phyloP scores from a whole-genome alignment of 2,113 vertebrate genomes.

The Suricata suricatta region DNA sequence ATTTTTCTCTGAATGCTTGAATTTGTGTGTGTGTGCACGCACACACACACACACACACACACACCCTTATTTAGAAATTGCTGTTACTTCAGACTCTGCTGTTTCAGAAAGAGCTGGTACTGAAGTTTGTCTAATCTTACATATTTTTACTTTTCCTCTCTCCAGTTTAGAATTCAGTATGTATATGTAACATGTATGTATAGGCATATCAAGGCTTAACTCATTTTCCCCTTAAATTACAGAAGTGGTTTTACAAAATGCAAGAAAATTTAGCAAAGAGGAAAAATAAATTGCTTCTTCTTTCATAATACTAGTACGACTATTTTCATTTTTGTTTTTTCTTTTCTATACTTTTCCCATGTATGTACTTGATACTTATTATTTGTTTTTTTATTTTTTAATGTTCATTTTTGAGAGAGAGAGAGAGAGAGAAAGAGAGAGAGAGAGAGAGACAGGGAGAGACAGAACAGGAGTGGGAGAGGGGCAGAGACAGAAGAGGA shows the following conservation, averaged over 20 bases:
- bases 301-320: background rate
- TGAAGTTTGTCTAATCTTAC: background rate
- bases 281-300: background rate
- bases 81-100: slow-evolving; percentile 7
- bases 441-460: too few species aligned
- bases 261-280: background rate
- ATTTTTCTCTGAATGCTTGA: background rate
- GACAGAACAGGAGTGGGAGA: too few species aligned
- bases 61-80: too few species aligned
- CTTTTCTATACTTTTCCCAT: background rate
- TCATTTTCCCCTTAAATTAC: background rate
- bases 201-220: background rate
- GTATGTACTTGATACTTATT: background rate
- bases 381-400: too few species aligned
- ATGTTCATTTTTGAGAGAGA: too few species aligned
- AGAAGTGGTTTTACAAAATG: background rate
- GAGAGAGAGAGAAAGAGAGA: too few species aligned
- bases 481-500: too few species aligned
- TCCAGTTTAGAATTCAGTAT: background rate
- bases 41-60: background rate
- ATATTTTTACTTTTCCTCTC: background rate
- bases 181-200: background rate
- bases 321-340: background rate
- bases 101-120: background rate
- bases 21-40: background rate